Percentiles rank a stretch among this genome's conserved stretches.
Conservation (phyloP, 2,797 vertebrate genomes). For the Cirrhinus molitorella region DNA sequence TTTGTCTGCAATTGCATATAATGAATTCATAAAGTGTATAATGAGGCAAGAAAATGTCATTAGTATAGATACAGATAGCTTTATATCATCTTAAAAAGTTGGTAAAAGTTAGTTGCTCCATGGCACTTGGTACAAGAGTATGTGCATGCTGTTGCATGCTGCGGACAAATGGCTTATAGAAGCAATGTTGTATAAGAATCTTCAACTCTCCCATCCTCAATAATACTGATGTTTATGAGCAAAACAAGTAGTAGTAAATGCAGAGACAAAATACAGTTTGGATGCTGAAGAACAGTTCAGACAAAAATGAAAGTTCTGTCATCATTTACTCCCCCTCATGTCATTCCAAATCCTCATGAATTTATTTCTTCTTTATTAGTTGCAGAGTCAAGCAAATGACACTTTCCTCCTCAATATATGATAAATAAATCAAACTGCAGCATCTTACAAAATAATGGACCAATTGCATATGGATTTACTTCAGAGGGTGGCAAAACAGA, state of each 20-base stretch:
- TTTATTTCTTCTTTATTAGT: not conserved
- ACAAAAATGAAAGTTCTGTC: not conserved
- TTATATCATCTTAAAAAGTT: not conserved
- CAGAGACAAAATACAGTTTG: not conserved
- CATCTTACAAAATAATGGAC: not conserved
- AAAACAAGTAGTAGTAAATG: not conserved
- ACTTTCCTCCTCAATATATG: not conserved
- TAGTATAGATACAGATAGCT: not conserved
- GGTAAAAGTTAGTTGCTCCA: not conserved
- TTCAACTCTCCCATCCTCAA: not conserved
- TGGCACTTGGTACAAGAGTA: not conserved
- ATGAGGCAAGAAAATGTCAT: not conserved
- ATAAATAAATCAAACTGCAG: not conserved
- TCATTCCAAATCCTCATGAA: not conserved
- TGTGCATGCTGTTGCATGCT: not conserved
- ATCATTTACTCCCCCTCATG: not conserved
- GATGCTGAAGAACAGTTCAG: not conserved
- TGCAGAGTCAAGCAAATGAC: not conserved
- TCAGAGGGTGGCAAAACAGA: not conserved
- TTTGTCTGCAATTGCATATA: not conserved
- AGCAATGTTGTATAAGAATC: not conserved
- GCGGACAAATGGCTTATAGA: no score
- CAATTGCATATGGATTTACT: not conserved
- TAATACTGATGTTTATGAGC: not conserved
- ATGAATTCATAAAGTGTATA: not conserved